Base-by-base conservation (phyloP, 2,888 invertebrate genomes). In the Dryobotodes eremita region DNA sequence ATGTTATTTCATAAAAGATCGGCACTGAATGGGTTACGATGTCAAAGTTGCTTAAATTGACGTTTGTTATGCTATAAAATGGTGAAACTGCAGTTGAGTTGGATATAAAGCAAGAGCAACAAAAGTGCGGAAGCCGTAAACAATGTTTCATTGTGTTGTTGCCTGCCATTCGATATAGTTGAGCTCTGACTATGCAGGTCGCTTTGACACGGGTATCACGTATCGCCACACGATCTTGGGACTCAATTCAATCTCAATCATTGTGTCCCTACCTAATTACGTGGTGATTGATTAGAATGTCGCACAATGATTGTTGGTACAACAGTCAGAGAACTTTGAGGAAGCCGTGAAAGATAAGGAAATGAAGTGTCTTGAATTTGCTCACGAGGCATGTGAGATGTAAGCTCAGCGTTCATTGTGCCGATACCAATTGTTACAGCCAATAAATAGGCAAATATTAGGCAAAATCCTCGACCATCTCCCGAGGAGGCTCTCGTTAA, bases 81-180 rank as follows among this genome's bases (percentile, higher is more conserved):
- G 36, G 46, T 55, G 23, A 72, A 84, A 83, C 57, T 75, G 71
- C 66, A 71, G 23, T 71, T 55, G 36, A 70, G 59, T 64, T 46
- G 48, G 31, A 20, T 68, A 75, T 68, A 72, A 72, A 84, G 36
- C 59, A 23, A 71, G 26, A 61, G 5, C 48, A 65, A 62, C 71
- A 75, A 79, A 55, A 71, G n/a, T 31, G 1, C 36, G 68, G 84
- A 84, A 71, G 31, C 46, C 71, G 61, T 79, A 62, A 71, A 65
- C 61, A 50, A 55, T 48, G 48, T 55, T 48, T 48, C 53, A 50
- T 66, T 77, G 55, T 57, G 26, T 70, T 55, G 31, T 65, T 55
- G 15, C 17, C 15, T 42, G 71, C 42, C 69, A 55, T 0, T 70
- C n/a, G 15, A 13, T 79, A 61, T 31, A 73, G 79, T 64, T 62